A percentile compares a stretch with the other conserved stretches of the same genome.
Evolutionary conservation across 2,888 invertebrate species (phyloP).

Genomic region (Drosophila seclusa): DNA sequence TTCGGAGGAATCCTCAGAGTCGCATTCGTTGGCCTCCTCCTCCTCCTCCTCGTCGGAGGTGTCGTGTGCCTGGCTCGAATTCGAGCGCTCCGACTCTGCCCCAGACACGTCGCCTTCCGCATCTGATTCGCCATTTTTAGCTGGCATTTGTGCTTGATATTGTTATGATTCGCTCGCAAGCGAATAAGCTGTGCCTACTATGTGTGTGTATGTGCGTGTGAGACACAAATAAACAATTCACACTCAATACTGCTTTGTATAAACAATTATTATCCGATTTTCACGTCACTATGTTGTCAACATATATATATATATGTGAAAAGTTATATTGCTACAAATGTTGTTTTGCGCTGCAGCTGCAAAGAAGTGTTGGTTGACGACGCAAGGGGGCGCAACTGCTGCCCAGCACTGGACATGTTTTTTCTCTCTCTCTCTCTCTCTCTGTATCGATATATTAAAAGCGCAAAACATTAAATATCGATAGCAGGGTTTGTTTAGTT

Average conservation of each 20-base stretch:
- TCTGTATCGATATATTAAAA: slow-evolving; percentile 6
- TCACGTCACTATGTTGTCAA: neutral
- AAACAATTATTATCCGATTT: neutral
- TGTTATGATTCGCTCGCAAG: slow-evolving; percentile 1
- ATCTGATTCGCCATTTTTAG: slow-evolving; percentile 88
- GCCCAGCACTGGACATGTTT: slow-evolving; percentile 3
- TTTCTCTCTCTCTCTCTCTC: neutral
- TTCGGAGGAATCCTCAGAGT: slow-evolving; percentile 94
- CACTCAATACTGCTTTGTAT: neutral
- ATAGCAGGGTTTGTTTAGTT: neutral
- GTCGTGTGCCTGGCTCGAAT: slow-evolving; percentile 89
- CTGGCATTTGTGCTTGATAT: slow-evolving; percentile 86
- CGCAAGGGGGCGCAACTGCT: slow-evolving; percentile 32
- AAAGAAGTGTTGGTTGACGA: slow-evolving; percentile 58
- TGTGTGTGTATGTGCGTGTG: neutral
- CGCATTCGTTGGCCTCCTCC: slow-evolving; percentile 89
- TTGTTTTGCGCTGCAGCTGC: slow-evolving; percentile 51
- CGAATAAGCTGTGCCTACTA: neutral
- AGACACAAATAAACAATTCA: neutral
- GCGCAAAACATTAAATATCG: neutral
- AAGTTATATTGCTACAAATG: slow-evolving; percentile 15
- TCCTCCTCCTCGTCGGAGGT: slow-evolving; percentile 88
- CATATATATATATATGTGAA: neutral
- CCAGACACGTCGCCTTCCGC: slow-evolving; percentile 88
- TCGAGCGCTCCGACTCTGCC: slow-evolving; percentile 89